Evolutionary conservation across 1,140 invertebrate species (phyloP).

Genomic region (Contarinia nasturtii): DNA sequence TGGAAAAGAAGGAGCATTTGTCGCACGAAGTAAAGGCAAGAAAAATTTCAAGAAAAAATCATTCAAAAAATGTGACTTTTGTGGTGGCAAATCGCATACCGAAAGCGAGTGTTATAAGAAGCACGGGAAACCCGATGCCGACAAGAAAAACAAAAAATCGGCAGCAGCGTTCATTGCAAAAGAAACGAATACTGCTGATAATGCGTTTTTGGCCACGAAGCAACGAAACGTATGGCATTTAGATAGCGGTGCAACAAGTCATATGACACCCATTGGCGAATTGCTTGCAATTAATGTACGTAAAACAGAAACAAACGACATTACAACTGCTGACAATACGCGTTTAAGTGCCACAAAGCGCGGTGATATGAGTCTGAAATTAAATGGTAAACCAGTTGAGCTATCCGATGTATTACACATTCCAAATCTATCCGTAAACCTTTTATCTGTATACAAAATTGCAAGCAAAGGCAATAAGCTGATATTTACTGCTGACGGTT

Average conservation of each 20-base stretch:
- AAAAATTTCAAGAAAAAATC: no score
- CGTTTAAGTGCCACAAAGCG: slow-evolving; percentile 10
- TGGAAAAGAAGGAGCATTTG: no score
- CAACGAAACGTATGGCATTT: slow-evolving; percentile 8
- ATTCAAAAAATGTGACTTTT: no score
- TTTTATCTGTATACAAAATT: slow-evolving; percentile 4
- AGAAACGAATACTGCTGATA: no score
- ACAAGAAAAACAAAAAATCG: no score
- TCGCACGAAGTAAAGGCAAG: no score
- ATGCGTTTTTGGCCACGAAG: neutral
- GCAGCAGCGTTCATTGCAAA: no score
- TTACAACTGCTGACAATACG: slow-evolving; percentile 13
- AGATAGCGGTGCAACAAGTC: slow-evolving; percentile 8
- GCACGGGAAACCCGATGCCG: no score
- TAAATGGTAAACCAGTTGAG: neutral
- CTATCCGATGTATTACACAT: slow-evolving; percentile 1
- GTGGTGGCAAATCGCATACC: no score
- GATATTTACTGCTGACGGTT: slow-evolving; percentile 1
- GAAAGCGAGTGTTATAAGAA: no score
- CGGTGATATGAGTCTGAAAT: slow-evolving; percentile 11
- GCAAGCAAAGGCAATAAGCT: slow-evolving; percentile 1
- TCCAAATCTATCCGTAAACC: slow-evolving; percentile 4
- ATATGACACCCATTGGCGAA: slow-evolving; percentile 8
- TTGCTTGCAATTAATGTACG: slow-evolving; percentile 5
- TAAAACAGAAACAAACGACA: slow-evolving; percentile 9